Conservation (phyloP, 2,888 invertebrate genomes). For the Lasius fuliginosus region DNA sequence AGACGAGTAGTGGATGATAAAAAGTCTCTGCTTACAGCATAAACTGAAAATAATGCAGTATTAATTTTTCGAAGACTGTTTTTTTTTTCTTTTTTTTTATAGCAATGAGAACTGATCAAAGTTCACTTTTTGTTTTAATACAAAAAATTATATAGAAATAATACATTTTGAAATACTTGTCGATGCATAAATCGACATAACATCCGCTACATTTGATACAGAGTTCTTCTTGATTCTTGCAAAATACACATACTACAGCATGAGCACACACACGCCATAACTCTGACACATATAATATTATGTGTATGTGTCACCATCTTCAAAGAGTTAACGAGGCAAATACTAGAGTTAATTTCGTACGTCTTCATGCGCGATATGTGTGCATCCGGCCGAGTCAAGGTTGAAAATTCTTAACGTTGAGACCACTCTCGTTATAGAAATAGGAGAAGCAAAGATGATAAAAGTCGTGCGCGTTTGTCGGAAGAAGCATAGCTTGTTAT, state of each 20-base stretch:
- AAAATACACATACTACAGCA: not conserved
- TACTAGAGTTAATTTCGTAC: not conserved
- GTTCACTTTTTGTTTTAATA: not conserved
- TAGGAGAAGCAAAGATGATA: not conserved
- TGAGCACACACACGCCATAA: not conserved
- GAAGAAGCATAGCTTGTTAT: not conserved
- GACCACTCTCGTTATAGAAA: not conserved
- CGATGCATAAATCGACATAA: not conserved
- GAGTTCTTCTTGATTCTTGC: not conserved
- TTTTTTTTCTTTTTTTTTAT: not conserved
- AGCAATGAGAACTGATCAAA: not conserved
- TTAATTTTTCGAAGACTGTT: not conserved
- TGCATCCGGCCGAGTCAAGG: not conserved
- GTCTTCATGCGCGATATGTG: not conserved
- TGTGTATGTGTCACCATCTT: not conserved
- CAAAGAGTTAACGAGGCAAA: conserved; percentile 3
- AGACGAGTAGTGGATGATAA: not conserved
- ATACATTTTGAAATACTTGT: conserved; percentile 1
- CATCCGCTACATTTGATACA: not conserved
- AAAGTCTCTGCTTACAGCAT: not conserved
- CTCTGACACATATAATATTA: not conserved
- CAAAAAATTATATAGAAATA: not conserved
- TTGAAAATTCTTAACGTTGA: conserved; percentile 30
- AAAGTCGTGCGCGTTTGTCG: not conserved
- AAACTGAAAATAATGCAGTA: not conserved